These are phyloP conservation scores for Balearica regulorum DNA, from an alignment of 2,797 vertebrate genomes.

Conservation along the genomic window DNA sequence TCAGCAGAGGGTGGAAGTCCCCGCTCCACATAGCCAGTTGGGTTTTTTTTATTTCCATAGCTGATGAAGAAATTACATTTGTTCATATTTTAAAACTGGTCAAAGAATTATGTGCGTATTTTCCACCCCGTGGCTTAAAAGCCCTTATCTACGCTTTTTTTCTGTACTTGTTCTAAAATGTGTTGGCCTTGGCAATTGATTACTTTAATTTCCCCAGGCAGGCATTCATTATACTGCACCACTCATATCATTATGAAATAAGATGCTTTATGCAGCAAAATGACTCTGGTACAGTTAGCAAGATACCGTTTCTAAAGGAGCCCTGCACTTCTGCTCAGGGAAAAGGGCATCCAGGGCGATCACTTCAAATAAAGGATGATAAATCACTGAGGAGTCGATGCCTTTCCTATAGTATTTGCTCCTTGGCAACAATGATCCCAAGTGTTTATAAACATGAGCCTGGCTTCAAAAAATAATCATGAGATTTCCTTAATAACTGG, in stretches of 20 bases:
- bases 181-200: background rate
- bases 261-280: conserved; percentile 4
- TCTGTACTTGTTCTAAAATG: background rate
- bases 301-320: background rate
- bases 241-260: background rate
- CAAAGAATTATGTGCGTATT: background rate
- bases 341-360: background rate
- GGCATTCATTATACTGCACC: background rate
- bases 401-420: background rate
- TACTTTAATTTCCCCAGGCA: conserved; percentile 15
- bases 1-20: background rate
- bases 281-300: background rate
- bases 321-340: background rate
- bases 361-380: background rate
- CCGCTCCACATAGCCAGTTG: background rate
- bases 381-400: background rate
- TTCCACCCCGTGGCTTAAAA: conserved; percentile 1
- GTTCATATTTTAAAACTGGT: background rate
- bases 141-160: background rate
- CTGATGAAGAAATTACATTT: background rate
- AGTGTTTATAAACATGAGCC: background rate
- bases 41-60: background rate
- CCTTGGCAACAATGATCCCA: background rate
- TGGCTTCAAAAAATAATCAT: background rate
- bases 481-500: background rate